Percentiles rank a stretch among this genome's conserved stretches.
phyloP scores from a whole-genome alignment of 2,113 vertebrate genomes.

The Echinops telfairi region DNA sequence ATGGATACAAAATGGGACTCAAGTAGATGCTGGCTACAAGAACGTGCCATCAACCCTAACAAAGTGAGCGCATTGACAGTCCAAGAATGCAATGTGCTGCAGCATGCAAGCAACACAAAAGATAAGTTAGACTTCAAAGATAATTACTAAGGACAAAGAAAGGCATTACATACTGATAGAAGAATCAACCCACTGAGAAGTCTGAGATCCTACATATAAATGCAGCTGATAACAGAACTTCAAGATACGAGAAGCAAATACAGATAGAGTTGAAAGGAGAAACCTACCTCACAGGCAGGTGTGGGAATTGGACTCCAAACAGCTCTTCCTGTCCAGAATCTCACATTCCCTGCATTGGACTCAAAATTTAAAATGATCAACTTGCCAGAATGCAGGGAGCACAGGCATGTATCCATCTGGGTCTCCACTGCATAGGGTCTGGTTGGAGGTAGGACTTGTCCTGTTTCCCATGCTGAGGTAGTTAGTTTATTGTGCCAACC shows the following conservation, averaged over 20 bases:
- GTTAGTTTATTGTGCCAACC: too few species aligned
- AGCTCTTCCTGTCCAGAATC: not conserved
- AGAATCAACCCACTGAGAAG: not conserved
- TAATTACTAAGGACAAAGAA: not conserved
- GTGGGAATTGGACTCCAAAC: not conserved
- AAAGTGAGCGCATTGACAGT: not conserved
- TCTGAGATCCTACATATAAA: not conserved
- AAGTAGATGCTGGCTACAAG: not conserved
- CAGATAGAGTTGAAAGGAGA: not conserved
- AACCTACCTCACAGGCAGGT: not conserved
- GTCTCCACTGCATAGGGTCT: not conserved
- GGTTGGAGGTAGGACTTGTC: fast-evolving
- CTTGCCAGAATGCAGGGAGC: not conserved
- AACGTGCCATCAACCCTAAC: not conserved
- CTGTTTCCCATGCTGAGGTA: fast-evolving
- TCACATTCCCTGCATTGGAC: not conserved
- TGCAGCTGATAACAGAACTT: not conserved
- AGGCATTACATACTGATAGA: too few species aligned
- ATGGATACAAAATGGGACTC: not conserved
- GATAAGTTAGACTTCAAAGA: not conserved
- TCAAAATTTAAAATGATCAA: fast-evolving
- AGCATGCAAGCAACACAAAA: not conserved
- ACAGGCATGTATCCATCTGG: not conserved
- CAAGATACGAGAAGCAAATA: not conserved
- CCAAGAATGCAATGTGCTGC: not conserved